phyloP scores from a whole-genome alignment of 2,888 invertebrate genomes.

The Ochropleura plecta region DNA sequence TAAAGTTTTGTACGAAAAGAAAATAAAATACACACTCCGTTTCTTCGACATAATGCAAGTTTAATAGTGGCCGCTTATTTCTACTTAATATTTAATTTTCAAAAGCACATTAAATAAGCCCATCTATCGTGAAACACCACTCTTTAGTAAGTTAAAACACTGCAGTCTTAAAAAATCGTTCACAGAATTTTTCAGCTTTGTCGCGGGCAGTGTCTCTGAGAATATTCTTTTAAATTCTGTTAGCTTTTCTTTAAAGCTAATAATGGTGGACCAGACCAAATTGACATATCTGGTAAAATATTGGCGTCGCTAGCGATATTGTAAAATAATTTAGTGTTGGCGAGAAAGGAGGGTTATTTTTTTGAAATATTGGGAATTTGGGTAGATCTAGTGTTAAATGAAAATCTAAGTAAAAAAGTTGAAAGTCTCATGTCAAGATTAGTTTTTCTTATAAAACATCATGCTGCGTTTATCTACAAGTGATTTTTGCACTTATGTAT shows the following conservation, averaged over 20 bases:
- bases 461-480: no score
- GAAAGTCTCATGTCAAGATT: neutral
- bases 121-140: neutral
- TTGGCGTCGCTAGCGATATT: conserved; percentile 48
- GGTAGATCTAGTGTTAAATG: neutral
- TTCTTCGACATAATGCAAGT: no score
- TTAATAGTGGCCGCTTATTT: neutral
- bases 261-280: conserved; percentile 41
- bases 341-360: conserved; percentile 11
- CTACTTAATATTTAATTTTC: neutral
- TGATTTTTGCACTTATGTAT: no score
- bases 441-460: no score
- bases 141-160: neutral
- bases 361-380: conserved; percentile 3
- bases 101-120: neutral
- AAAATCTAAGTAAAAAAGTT: neutral
- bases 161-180: conserved; percentile 14
- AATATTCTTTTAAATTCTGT: conserved; percentile 41
- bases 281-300: conserved; percentile 57
- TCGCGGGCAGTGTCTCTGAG: conserved; percentile 26
- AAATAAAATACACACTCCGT: no score
- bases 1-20: no score
- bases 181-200: conserved; percentile 12
- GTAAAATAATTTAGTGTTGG: conserved; percentile 35
- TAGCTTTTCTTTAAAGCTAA: conserved; percentile 48